Conservation (phyloP, 2,888 invertebrate species). For the Malacosoma neustria region DNA sequence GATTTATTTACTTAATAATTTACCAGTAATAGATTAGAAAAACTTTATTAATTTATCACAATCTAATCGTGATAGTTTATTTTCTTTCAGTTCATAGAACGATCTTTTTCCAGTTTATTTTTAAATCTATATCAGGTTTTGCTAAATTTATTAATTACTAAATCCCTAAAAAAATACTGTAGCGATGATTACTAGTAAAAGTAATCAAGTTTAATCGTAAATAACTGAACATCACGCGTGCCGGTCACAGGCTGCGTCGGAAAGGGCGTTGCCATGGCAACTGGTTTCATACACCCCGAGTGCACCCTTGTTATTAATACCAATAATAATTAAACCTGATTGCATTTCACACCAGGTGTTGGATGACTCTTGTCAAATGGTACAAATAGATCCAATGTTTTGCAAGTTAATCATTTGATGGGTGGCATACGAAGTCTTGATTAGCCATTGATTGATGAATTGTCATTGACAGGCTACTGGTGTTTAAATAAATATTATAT, state of each 20-base stretch:
- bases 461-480: not conserved
- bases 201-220: constrained; percentile 65
- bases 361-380: constrained; percentile 56
- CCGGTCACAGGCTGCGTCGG: constrained; percentile 54
- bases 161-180: not conserved
- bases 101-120: too few relatives aligned
- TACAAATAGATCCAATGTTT: constrained; percentile 6
- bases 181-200: constrained; percentile 12
- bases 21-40: too few relatives aligned
- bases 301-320: constrained; percentile 75
- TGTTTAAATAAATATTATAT: too few relatives aligned
- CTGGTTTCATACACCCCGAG: constrained; percentile 49
- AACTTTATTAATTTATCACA: too few relatives aligned
- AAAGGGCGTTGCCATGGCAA: constrained; percentile 64
- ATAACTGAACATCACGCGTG: constrained; percentile 53
- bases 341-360: constrained; percentile 74
- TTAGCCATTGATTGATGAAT: not conserved
- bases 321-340: constrained; percentile 74
- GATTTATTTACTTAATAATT: too few relatives aligned
- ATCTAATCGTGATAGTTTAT: too few relatives aligned
- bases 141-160: too few relatives aligned
- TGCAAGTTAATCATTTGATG: not conserved
- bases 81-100: too few relatives aligned
- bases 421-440: not conserved
- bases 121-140: too few relatives aligned